Evolutionary conservation across 2,113 vertebrate species (phyloP).

Genomic region (Tachysurus fulvidraco): DNA sequence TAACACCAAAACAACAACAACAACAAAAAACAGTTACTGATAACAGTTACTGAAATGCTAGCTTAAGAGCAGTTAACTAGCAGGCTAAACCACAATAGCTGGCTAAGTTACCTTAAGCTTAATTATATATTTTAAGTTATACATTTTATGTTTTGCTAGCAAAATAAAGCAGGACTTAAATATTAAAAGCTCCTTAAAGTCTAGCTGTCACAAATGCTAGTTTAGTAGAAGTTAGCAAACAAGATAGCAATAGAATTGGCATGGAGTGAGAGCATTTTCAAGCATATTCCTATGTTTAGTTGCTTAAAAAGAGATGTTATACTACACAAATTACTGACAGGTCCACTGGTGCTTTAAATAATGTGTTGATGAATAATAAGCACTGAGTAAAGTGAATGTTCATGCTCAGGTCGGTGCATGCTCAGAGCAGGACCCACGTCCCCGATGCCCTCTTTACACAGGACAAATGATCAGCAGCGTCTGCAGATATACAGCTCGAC

Average conservation of each 20-base stretch:
- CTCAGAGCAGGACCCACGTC: neutral
- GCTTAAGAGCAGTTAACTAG: neutral
- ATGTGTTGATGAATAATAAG: neutral
- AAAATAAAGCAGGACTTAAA: neutral
- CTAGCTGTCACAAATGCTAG: neutral
- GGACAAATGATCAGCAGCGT: slow-evolving; percentile 16
- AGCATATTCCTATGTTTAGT: neutral
- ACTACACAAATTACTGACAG: neutral
- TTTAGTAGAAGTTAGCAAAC: neutral
- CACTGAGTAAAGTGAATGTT: neutral
- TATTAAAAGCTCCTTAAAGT: neutral
- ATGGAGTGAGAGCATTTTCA: neutral
- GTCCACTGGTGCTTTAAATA: neutral
- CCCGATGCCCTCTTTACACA: neutral
- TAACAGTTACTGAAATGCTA: neutral
- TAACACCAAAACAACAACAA: neutral
- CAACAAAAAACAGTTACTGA: neutral
- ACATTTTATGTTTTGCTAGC: neutral
- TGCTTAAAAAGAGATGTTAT: neutral
- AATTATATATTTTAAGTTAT: neutral
- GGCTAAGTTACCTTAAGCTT: neutral
- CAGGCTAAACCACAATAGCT: neutral
- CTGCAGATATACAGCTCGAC: slow-evolving; percentile 1
- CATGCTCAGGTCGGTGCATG: neutral
- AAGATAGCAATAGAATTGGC: neutral